These are phyloP conservation scores for Ceryle rudis DNA, from an alignment of 2,797 vertebrate genomes.

Conservation along the genomic window DNA sequence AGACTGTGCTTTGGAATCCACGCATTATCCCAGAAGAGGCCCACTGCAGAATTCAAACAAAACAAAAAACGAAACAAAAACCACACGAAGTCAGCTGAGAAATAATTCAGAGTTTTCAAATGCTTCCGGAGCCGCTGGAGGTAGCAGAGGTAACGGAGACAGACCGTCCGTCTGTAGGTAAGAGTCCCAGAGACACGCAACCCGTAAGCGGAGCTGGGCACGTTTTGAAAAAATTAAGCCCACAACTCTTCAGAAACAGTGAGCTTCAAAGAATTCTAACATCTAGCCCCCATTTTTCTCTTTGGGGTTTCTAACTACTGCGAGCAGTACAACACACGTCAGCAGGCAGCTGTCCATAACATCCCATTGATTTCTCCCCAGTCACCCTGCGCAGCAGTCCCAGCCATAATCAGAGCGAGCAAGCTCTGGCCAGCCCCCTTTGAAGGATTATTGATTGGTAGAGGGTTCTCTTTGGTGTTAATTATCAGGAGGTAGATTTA, in stretches of 20 bases:
- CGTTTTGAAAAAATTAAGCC: neutral
- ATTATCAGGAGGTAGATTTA: neutral
- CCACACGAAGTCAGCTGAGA: neutral
- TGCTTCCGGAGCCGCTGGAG: neutral
- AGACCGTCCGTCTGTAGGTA: neutral
- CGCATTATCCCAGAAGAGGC: neutral
- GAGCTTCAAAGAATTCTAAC: neutral
- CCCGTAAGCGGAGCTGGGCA: neutral
- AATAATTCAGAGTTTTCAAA: neutral
- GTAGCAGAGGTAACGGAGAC: neutral
- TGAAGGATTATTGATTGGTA: neutral
- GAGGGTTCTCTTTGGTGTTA: neutral
- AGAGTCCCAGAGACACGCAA: neutral
- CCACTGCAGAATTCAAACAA: neutral
- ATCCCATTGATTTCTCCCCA: neutral
- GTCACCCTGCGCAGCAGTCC: neutral
- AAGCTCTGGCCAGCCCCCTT: neutral
- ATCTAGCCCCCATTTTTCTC: neutral
- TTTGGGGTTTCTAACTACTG: neutral
- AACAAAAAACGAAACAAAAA: neutral
- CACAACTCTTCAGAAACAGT: neutral
- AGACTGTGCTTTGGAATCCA: neutral
- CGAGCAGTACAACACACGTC: rapidly evolving
- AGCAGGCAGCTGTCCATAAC: neutral
- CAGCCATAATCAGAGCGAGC: neutral